A percentile compares a stretch with the other conserved stretches of the same genome.
These are phyloP conservation scores for Clanis bilineata DNA, from an alignment of 2,888 invertebrate genomes.

Conservation along the genomic window DNA sequence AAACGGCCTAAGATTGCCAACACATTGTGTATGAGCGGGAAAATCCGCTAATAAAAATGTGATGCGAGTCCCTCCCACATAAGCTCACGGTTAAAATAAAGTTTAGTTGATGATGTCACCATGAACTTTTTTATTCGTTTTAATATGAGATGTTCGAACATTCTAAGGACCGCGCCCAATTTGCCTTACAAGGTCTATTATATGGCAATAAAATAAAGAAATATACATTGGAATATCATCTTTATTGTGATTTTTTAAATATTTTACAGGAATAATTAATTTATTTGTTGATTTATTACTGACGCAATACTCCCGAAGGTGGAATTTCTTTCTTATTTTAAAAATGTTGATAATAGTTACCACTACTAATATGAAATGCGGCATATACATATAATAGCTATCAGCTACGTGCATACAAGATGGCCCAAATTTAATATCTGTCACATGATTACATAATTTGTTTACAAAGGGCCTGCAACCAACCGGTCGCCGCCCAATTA, in stretches of 20 bases:
- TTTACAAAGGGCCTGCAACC: conserved; percentile 42
- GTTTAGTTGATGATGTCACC: conserved; percentile 10
- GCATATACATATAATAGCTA: background rate
- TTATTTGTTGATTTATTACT: no score
- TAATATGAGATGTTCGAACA: background rate
- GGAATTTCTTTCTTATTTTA: no score
- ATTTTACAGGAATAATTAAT: no score
- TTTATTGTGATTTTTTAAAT: no score
- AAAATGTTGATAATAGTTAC: no score
- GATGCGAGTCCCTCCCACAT: background rate
- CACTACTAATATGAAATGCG: no score
- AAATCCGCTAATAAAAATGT: conserved; percentile 9
- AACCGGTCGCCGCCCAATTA: conserved; percentile 23
- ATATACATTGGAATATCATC: background rate
- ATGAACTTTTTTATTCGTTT: background rate
- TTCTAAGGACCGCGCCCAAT: background rate
- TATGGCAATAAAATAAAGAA: background rate
- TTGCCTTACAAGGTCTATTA: background rate
- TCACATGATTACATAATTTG: conserved; percentile 29
- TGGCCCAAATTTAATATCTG: background rate
- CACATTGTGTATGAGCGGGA: background rate
- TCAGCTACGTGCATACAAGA: background rate
- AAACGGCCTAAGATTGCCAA: background rate
- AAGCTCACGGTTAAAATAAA: background rate
- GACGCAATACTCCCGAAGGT: no score